These are phyloP conservation scores for Achlya flavicornis DNA, from an alignment of 2,888 invertebrate genomes.

Conservation along the genomic window DNA sequence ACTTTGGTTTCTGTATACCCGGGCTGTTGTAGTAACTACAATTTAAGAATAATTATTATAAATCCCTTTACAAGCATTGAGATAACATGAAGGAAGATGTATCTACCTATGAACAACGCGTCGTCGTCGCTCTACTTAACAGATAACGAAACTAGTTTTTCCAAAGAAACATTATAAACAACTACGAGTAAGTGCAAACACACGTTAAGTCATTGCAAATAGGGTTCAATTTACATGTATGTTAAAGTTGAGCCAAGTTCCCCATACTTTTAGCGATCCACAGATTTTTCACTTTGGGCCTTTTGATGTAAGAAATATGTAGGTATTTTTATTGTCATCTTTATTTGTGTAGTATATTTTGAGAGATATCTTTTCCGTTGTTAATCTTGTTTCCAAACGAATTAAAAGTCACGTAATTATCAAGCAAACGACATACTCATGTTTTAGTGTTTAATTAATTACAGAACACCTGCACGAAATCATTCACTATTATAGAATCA, in stretches of 20 bases:
- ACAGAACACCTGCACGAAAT: no score
- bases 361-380: no score
- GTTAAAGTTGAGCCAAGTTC: background rate
- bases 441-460: no score
- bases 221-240: background rate
- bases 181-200: background rate
- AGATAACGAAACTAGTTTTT: slow-evolving; percentile 5
- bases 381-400: no score
- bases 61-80: background rate
- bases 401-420: no score
- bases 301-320: background rate
- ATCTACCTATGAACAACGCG: background rate
- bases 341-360: no score
- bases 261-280: background rate
- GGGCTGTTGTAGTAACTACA: no score
- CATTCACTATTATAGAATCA: no score
- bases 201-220: slow-evolving; percentile 3
- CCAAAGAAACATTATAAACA: slow-evolving; percentile 7
- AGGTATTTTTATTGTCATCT: background rate
- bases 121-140: background rate
- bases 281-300: no score
- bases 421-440: no score
- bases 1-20: no score
- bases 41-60: no score
- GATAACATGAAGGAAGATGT: background rate